Percentiles rank a stretch among this genome's conserved stretches.
Evolutionary conservation across 2,888 invertebrate genomes (phyloP).

Genomic region (Alloplasta piceator): DNA sequence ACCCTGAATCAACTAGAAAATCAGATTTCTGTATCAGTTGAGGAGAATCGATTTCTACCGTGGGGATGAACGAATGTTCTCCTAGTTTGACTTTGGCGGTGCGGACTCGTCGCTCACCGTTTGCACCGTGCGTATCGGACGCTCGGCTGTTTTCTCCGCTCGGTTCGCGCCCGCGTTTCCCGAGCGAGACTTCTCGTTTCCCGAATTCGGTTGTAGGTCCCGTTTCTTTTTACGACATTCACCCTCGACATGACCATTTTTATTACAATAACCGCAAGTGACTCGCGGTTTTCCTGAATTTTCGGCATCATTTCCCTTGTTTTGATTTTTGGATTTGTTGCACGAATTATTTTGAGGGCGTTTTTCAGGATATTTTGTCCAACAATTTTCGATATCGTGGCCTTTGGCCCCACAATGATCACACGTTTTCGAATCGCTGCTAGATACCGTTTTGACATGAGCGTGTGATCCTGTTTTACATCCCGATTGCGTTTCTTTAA

Average conservation of each 20-base stretch:
- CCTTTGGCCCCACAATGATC: not conserved
- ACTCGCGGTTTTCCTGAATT: not conserved
- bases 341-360: not conserved
- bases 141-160: not conserved
- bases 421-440: not conserved
- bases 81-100: too few relatives aligned
- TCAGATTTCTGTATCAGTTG: not conserved
- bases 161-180: not conserved
- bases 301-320: not conserved
- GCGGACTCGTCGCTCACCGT: too few relatives aligned
- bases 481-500: not conserved
- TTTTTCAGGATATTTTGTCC: not conserved
- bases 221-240: not conserved
- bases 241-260: not conserved
- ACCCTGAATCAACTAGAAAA: not conserved
- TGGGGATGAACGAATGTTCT: too few relatives aligned
- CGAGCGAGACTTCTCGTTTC: constrained; percentile 9
- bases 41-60: too few relatives aligned
- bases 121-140: not conserved
- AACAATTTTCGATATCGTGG: not conserved
- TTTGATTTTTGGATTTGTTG: not conserved
- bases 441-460: not conserved
- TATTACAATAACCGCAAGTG: constrained; percentile 1
- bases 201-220: not conserved
- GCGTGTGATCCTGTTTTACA: not conserved